Evolutionary conservation across 1,140 invertebrate species (phyloP), one percentile per base, ranked within the genome.

Genomic region (Micrasema minimum): DNA sequence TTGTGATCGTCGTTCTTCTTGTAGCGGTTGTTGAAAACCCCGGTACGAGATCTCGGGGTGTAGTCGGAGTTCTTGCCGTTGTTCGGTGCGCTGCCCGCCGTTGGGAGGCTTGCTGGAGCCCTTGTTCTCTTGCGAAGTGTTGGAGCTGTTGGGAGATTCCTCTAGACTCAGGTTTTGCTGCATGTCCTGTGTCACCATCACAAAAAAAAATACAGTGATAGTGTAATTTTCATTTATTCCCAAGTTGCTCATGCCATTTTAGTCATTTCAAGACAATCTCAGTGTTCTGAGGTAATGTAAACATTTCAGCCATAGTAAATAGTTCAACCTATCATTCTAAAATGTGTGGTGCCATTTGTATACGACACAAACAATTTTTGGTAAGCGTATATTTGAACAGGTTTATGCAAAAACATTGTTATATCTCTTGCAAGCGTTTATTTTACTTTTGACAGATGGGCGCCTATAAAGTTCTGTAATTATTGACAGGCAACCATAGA

Each of bases 131-230:
- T 35, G 41, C 0, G 61, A 41, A 12, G 41, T n/a, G 43, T 38
- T 50, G 23, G 62, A 22, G 45, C 64, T 70, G 45, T 70, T 70
- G 45, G 72, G 64, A 20, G 72, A 71, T 31, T 75, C 73, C 12
- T 72, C 70, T 0, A 75, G 43, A 6, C 22, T 37, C 4, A 75
- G 53, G 51, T 59, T 69, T 9, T 69, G 48, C 23, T 75, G 73
- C 66, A 75, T 45, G 43, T 75, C 73, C 73, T 75, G 23, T n/a
- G n/a, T 1, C n/a, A n/a, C n/a, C n/a, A n/a, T n/a, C n/a, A n/a
- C n/a, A n/a, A n/a, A n/a, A n/a, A n/a, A n/a, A n/a, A n/a, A n/a
- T n/a, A n/a, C n/a, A n/a, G n/a, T n/a, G n/a, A n/a, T n/a, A n/a
- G n/a, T n/a, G n/a, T n/a, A n/a, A n/a, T n/a, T n/a, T n/a, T n/a